Evolutionary conservation across 1,140 invertebrate genomes (phyloP), one percentile per base, ranked within the genome.

Genomic region (Philotrypesis tridentata): DNA sequence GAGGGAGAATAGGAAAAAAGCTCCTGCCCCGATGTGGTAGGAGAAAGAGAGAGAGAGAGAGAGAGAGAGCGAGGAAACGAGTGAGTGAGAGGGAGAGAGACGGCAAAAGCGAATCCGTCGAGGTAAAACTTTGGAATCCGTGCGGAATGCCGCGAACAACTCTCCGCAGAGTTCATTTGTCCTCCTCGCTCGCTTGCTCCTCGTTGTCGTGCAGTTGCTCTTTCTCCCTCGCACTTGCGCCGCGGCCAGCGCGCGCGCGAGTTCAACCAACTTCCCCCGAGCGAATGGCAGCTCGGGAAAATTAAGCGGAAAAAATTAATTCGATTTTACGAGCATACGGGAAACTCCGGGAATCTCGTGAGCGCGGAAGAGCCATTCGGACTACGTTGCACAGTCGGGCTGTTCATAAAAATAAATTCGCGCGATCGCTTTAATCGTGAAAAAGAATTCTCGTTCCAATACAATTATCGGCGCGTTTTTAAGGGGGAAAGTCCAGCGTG

Each of bases 91-190:
- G 48, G 2, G 17, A 55, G 48, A 55, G 48, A 55, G 33, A 37
- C 33, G 3, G 33, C 33, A 37, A 37, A 37, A 37, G 61, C 7
- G 25, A 65, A 65, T 65, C 61, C 61, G 61, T 2, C 48, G 48
- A 29, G 61, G 61, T 65, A 65, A 65, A 65, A 65, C 61, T 65
- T 65, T 65, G 27, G 25, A 29, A 27, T 65, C 61, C 61, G n/a
- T 21, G 55, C 14, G 55, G 14, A n/a, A n/a, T n/a, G n/a, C 25
- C 27, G 27, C 23, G 61, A 65, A 29, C 61, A 65, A 65, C 61
- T 65, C 61, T 29, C 27, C 61, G 61, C 61, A 29, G 61, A 29
- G 23, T 65, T 65, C 61, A 65, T 65, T 65, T 65, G 61, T 65
- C 61, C 61, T 65, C 21, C 0, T 21, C 48, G 48, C 17, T 55